These are phyloP conservation scores for Drosophila atroscutellata DNA, from an alignment of 2,888 invertebrate species.

Conservation along the genomic window DNA sequence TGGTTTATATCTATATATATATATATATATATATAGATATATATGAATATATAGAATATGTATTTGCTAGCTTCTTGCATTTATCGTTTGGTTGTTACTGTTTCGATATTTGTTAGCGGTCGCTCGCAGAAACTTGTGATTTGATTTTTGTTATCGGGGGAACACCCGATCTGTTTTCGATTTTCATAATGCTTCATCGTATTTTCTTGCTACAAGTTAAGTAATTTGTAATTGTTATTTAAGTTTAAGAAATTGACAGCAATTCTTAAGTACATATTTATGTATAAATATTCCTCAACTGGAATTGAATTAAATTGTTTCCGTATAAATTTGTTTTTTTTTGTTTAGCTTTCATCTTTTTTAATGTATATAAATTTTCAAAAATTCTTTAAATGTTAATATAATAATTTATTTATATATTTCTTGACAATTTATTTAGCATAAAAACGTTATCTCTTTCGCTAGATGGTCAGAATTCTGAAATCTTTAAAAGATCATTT, in stretches of 20 bases:
- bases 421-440: conserved; percentile 33
- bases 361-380: conserved; percentile 54
- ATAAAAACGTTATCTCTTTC: conserved; percentile 19
- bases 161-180: too few species aligned
- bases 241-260: conserved; percentile 66
- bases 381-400: conserved; percentile 47
- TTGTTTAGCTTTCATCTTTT: conserved; percentile 22
- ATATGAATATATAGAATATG: conserved; percentile 26
- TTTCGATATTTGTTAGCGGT: conserved; percentile 14
- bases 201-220: conserved; percentile 24
- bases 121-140: conserved; percentile 47
- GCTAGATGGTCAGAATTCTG: conserved; percentile 32
- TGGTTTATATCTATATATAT: conserved; percentile 25
- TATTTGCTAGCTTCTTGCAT: conserved; percentile 17
- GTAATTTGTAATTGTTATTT: conserved; percentile 48
- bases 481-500: conserved; percentile 11
- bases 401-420: conserved; percentile 30
- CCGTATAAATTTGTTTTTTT: conserved; percentile 47
- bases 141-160: conserved; percentile 16
- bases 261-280: conserved; percentile 48
- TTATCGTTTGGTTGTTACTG: conserved; percentile 3
- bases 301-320: conserved; percentile 17
- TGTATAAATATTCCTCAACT: conserved; percentile 31
- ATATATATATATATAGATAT: conserved; percentile 30
- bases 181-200: conserved; percentile 9